Percentiles rank a stretch among this genome's conserved stretches.
phyloP scores from a whole-genome alignment of 2,113 vertebrate species.

The Hyperoodon ampullatus region DNA sequence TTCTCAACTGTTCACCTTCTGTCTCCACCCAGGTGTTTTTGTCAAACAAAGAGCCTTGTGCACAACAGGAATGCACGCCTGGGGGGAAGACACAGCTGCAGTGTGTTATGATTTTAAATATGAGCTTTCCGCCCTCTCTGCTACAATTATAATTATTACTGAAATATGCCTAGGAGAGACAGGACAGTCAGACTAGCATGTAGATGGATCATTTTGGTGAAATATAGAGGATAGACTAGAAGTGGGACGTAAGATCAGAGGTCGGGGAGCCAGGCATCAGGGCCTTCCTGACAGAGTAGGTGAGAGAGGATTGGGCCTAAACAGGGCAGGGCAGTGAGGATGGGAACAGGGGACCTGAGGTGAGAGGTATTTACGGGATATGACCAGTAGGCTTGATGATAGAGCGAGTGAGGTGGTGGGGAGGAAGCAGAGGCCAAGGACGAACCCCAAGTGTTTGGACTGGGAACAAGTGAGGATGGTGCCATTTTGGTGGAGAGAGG shows the following conservation, averaged over 20 bases:
- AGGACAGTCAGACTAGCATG: neutral
- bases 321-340: neutral
- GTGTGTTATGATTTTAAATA: conserved; percentile 50
- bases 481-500: neutral
- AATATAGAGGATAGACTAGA: neutral
- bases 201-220: neutral
- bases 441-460: neutral
- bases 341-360: neutral
- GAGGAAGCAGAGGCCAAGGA: neutral
- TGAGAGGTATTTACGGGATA: neutral
- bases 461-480: neutral
- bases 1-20: conserved; percentile 35
- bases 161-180: conserved; percentile 2
- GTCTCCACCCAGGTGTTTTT: conserved; percentile 47
- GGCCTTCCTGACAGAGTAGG: neutral
- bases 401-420: neutral
- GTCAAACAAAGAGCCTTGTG: conserved; percentile 48
- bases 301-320: neutral
- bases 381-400: neutral
- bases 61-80: conserved; percentile 53
- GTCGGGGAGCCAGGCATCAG: neutral
- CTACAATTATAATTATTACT: conserved; percentile 10
- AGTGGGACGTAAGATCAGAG: neutral
- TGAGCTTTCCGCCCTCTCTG: neutral
- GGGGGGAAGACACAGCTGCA: conserved; percentile 21